phyloP scores from a whole-genome alignment of 2,888 invertebrate genomes.

The Bhutanitis thaidina region DNA sequence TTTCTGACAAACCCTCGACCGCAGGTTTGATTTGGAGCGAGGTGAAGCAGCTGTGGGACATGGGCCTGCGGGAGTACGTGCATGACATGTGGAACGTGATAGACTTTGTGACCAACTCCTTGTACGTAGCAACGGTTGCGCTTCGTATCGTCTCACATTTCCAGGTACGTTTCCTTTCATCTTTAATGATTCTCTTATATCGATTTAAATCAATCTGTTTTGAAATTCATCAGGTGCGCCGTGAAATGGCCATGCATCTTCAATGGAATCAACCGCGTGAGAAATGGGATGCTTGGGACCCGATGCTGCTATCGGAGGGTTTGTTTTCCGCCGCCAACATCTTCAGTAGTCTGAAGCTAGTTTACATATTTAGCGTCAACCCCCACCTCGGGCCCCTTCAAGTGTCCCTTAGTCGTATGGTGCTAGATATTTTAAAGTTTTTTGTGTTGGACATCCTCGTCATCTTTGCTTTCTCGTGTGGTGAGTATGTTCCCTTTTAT shows the following conservation, averaged over 20 bases:
- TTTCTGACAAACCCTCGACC: too few relatives aligned
- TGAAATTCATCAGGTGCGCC: constrained; percentile 81
- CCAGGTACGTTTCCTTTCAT: constrained; percentile 82
- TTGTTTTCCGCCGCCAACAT: constrained; percentile 99
- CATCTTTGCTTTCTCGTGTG: constrained; percentile 97
- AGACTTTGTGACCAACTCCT: constrained; percentile 98
- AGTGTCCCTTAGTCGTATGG: constrained; percentile 96
- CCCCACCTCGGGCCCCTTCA: constrained; percentile 97
- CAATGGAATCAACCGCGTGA: constrained; percentile 87
- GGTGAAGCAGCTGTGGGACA: constrained; percentile 99
- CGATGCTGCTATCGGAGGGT: constrained; percentile 96
- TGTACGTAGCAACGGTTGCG: constrained; percentile 98
- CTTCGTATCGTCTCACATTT: constrained; percentile 96
- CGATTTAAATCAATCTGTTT: too few relatives aligned
- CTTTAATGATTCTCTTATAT: too few relatives aligned
- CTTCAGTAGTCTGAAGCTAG: constrained; percentile 94
- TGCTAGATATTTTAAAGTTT: constrained; percentile 97
- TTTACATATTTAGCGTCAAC: constrained; percentile 98
- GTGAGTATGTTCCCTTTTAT: constrained; percentile 51
- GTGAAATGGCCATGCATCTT: constrained; percentile 82
- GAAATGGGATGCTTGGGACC: constrained; percentile 99
- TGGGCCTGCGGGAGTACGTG: constrained; percentile 96
- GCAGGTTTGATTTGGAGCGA: constrained; percentile 98
- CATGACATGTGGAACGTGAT: constrained; percentile 99
- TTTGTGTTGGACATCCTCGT: constrained; percentile 95